Conservation (phyloP, 2,113 vertebrate genomes). For the Arenaria interpres region DNA sequence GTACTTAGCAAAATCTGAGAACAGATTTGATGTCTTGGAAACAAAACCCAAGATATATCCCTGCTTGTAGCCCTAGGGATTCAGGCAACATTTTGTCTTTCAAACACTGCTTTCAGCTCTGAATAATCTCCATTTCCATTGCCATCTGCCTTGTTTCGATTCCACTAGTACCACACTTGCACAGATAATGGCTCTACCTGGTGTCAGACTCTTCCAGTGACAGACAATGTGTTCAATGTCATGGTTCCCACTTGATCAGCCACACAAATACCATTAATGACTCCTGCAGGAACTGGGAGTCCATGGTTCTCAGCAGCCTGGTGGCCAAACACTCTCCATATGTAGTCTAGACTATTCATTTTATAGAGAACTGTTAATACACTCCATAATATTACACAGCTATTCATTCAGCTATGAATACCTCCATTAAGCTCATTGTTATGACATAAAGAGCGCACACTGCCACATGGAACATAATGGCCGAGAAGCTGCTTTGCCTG, state of each 20-base stretch:
- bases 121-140: background rate
- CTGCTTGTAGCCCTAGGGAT: background rate
- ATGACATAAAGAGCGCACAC: background rate
- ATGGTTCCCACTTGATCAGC: background rate
- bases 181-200: background rate
- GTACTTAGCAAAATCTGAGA: background rate
- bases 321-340: background rate
- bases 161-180: background rate
- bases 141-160: fast-evolving
- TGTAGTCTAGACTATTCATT: background rate
- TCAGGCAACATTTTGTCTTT: background rate
- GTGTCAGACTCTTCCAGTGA: background rate
- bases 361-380: background rate
- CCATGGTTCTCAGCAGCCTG: background rate
- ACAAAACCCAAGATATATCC: background rate
- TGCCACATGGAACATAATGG: background rate
- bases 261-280: background rate
- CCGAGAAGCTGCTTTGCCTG: background rate
- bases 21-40: background rate
- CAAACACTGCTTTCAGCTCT: background rate
- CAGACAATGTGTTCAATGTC: background rate
- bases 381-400: background rate
- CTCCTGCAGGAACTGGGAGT: background rate
- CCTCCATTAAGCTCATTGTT: background rate
- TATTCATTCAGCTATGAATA: background rate